Percentiles rank a stretch among this genome's conserved stretches.
Conservation (phyloP, 2,888 invertebrate genomes). For the Ichneumon xanthorius region DNA sequence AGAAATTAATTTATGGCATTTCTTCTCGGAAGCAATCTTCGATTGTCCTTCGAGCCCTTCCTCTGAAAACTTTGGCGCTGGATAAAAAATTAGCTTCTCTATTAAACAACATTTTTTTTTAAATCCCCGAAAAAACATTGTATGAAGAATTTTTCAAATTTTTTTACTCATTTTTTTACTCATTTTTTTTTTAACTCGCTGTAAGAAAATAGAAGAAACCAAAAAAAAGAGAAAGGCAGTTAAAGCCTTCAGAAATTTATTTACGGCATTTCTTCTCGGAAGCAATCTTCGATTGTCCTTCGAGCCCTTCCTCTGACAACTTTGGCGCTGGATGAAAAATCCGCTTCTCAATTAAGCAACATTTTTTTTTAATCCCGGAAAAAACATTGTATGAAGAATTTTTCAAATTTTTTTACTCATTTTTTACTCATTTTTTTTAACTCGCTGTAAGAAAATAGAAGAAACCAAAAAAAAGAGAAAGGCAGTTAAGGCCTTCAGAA, state of each 20-base stretch:
- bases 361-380: not conserved
- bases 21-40: not conserved
- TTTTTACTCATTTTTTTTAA: not conserved
- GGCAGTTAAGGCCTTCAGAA: not conserved
- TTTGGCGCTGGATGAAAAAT: not conserved
- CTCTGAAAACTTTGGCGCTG: not conserved
- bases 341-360: no score
- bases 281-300: conserved; percentile 1
- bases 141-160: not conserved
- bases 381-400: not conserved
- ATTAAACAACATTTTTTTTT: no score
- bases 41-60: not conserved
- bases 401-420: no score
- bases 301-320: not conserved
- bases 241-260: not conserved
- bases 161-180: no score
- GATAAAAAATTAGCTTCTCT: not conserved
- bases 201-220: not conserved
- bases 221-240: conserved; percentile 17
- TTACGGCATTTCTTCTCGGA: not conserved
- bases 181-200: not conserved
- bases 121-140: not conserved
- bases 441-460: not conserved
- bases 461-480: not conserved
- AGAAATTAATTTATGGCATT: not conserved